Conservation (phyloP, 2,888 invertebrate species). For the Lapara coniferarum region DNA sequence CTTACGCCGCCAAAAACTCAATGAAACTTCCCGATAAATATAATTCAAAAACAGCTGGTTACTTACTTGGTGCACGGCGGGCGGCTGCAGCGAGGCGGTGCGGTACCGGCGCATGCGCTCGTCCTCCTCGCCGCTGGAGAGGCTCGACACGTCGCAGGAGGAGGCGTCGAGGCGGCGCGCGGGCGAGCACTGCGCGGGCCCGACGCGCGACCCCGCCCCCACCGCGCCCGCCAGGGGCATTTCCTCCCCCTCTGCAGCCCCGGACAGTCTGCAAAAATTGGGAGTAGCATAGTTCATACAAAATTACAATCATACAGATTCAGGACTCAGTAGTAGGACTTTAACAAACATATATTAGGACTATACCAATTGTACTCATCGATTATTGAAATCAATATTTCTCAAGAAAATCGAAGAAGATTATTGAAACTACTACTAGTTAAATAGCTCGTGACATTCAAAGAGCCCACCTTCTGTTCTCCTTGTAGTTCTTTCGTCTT, state of each 20-base stretch:
- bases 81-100: constrained; percentile 56
- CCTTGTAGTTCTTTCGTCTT: constrained; percentile 85
- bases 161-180: constrained; percentile 78
- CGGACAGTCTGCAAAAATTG: constrained; percentile 68
- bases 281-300: background rate
- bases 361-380: no score
- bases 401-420: no score
- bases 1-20: no score
- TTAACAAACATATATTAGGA: no score
- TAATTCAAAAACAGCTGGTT: no score
- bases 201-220: constrained; percentile 54
- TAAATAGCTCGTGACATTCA: no score
- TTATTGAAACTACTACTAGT: no score
- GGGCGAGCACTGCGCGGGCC: constrained; percentile 77
- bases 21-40: no score
- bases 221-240: constrained; percentile 72
- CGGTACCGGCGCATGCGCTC: constrained; percentile 77
- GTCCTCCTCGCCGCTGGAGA: constrained; percentile 81
- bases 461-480: constrained; percentile 77
- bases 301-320: background rate
- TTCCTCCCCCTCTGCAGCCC: constrained; percentile 75
- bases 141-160: constrained; percentile 77
- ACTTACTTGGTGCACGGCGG: constrained; percentile 49
- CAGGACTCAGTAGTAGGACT: background rate
- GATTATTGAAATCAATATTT: no score